Evolutionary conservation across 2,888 invertebrate species (phyloP).

Genomic region (Xestia xanthographa): DNA sequence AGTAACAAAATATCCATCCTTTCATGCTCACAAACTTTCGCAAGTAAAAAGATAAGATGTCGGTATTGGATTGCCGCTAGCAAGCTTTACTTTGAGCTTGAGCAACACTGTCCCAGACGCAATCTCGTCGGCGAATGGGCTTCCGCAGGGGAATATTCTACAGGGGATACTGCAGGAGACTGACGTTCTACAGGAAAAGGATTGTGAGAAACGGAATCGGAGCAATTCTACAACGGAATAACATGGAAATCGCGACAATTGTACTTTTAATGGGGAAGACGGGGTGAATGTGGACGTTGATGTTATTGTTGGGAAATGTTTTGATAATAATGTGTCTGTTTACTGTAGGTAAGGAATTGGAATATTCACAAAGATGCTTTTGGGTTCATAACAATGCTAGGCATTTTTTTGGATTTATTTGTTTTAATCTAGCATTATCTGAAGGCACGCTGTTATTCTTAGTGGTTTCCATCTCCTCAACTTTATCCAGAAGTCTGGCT

Average conservation of each 20-base stretch:
- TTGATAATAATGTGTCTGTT: background rate
- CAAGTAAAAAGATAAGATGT: background rate
- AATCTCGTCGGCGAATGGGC: slow-evolving; percentile 54
- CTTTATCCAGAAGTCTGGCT: background rate
- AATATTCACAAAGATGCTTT: too few species aligned
- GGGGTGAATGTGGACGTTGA: background rate
- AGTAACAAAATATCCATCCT: background rate
- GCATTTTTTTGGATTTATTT: too few species aligned
- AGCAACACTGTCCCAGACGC: background rate
- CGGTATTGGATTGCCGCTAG: background rate
- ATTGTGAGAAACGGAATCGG: slow-evolving; percentile 35
- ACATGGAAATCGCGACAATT: slow-evolving; percentile 38
- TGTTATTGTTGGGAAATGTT: background rate
- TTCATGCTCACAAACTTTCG: background rate
- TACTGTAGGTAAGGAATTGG: background rate
- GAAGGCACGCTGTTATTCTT: background rate
- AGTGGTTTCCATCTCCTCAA: too few species aligned
- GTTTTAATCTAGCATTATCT: too few species aligned
- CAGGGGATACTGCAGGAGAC: slow-evolving; percentile 18
- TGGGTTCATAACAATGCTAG: too few species aligned
- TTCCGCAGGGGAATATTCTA: slow-evolving; percentile 51
- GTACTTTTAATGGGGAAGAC: slow-evolving; percentile 20
- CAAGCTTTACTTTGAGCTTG: slow-evolving; percentile 37
- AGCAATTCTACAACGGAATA: slow-evolving; percentile 49
- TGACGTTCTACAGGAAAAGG: slow-evolving; percentile 46